Conservation (phyloP, 2,113 vertebrate species). For the Vombatus ursinus region DNA sequence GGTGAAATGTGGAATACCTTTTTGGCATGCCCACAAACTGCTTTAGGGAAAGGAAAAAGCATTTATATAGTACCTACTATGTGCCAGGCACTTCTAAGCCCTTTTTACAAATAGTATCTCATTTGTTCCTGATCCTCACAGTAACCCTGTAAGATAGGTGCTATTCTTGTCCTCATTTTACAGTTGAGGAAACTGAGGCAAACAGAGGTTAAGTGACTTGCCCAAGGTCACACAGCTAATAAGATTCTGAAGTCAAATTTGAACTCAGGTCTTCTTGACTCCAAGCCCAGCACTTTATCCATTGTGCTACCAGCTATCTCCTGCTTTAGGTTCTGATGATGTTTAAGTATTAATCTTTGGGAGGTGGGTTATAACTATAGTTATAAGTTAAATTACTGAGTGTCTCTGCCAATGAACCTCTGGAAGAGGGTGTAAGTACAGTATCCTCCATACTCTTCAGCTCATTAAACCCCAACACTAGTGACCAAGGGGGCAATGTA, state of each 20-base stretch:
- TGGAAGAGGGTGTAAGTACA: not conserved
- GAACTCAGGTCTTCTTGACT: not conserved
- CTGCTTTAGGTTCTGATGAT: not conserved
- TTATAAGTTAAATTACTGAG: not conserved
- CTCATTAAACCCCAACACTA: not conserved
- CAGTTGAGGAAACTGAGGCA: not conserved
- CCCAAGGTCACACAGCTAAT: not conserved
- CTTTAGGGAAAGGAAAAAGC: not conserved
- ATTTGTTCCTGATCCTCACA: not conserved
- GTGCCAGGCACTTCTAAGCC: not conserved
- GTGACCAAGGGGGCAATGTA: not conserved
- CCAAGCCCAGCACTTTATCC: not conserved
- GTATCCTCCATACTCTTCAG: not conserved
- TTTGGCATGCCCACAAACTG: not conserved
- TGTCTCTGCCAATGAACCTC: not conserved
- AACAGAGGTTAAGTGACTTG: not conserved
- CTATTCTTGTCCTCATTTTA: not conserved
- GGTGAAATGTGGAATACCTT: not conserved
- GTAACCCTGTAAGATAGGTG: not conserved
- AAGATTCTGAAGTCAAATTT: not conserved
- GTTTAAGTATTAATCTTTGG: not conserved
- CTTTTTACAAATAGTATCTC: not conserved
- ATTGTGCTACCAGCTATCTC: not conserved
- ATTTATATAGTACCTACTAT: not conserved
- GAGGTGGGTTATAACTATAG: not conserved